These are phyloP conservation scores for Drosophila pruinosa DNA, from an alignment of 1,140 invertebrate genomes.

Conservation along the genomic window DNA sequence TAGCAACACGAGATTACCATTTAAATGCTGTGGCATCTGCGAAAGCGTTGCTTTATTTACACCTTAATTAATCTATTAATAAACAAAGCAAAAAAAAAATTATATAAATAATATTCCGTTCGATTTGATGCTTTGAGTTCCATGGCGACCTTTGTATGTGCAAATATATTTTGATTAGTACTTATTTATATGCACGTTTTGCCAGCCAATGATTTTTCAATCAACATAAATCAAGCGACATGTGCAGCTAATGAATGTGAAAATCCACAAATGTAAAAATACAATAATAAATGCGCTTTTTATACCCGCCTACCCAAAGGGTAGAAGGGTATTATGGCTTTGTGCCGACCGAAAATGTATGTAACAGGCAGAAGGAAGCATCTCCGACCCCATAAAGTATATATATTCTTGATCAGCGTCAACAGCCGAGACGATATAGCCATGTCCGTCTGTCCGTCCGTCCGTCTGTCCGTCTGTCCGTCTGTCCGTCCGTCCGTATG, in stretches of 20 bases:
- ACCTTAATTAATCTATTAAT: not conserved
- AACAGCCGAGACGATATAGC: too few relatives aligned
- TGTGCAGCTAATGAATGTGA: not conserved
- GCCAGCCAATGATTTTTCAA: not conserved
- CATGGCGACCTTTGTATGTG: not conserved
- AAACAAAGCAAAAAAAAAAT: not conserved
- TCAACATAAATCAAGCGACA: not conserved
- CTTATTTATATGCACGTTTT: not conserved
- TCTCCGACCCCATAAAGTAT: too few relatives aligned
- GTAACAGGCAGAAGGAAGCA: too few relatives aligned
- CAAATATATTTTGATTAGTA: not conserved
- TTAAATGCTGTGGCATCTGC: not conserved
- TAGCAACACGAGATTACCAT: not conserved
- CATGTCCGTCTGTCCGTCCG: too few relatives aligned
- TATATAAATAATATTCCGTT: not conserved
- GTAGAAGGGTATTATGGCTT: too few relatives aligned
- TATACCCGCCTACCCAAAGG: too few relatives aligned
- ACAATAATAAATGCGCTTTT: not conserved
- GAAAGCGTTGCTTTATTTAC: not conserved
- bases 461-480: too few relatives aligned
- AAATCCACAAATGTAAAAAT: not conserved
- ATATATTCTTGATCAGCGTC: too few relatives aligned
- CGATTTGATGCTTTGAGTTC: not conserved
- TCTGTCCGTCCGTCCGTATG: too few relatives aligned
- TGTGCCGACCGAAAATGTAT: too few relatives aligned